Percentiles rank a stretch among this genome's conserved stretches.
phyloP scores from a whole-genome alignment of 2,888 invertebrate genomes.

The Epsilonema sp. region DNA sequence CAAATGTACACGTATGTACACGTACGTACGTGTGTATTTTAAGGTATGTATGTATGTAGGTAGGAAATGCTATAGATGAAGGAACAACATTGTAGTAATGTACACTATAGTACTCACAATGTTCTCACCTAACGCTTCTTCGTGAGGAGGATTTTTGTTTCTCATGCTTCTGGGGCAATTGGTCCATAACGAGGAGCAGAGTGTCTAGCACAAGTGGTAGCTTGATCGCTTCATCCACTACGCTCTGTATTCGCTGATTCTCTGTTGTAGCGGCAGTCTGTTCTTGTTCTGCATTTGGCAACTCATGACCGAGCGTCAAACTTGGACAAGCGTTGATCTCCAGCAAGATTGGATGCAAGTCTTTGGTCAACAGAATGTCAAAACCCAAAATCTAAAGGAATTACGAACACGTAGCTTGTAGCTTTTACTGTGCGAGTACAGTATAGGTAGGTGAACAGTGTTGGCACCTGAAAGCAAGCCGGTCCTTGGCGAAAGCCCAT shows the following conservation, averaged over 20 bases:
- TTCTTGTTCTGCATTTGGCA: neutral
- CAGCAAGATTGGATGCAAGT: conserved; percentile 33
- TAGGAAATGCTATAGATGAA: too few species aligned
- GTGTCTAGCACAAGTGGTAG: conserved; percentile 34
- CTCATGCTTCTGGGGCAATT: conserved; percentile 12
- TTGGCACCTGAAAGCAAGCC: conserved; percentile 37
- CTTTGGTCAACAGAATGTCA: conserved; percentile 32
- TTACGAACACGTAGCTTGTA: too few species aligned
- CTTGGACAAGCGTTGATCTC: conserved; percentile 38
- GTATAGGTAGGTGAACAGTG: too few species aligned
- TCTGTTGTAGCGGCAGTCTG: neutral
- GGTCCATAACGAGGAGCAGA: conserved; percentile 29
- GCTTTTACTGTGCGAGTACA: too few species aligned
- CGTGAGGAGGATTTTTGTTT: too few species aligned
- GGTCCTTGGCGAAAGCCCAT: conserved; percentile 28
- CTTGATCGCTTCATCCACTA: conserved; percentile 30
- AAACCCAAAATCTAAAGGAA: conserved; percentile 35
- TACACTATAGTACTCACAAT: too few species aligned
- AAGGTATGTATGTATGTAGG: too few species aligned
- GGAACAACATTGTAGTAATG: too few species aligned
- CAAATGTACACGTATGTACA: too few species aligned
- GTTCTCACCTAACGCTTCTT: too few species aligned
- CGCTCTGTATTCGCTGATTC: neutral
- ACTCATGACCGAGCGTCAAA: conserved; percentile 32
- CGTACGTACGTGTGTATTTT: too few species aligned